Base-by-base conservation (phyloP, 2,113 vertebrate species). In the Corythornis madagascariensis region DNA sequence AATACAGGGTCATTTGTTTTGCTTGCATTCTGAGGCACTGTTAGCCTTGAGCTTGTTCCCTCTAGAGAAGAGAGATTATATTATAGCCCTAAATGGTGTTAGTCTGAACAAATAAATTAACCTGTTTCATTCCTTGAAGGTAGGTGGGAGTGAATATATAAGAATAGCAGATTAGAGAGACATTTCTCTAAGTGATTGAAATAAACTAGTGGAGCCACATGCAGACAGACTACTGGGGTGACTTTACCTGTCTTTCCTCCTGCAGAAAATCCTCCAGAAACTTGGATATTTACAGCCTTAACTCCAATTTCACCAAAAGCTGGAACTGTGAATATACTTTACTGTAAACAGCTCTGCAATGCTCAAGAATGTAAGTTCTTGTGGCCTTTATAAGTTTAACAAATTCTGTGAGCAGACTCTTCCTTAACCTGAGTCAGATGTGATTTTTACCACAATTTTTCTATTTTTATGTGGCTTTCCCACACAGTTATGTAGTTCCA, bases 51-150 rank as follows among this genome's bases (percentile, higher is more conserved):
- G 90, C 64, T 47, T 88, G 33, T 55, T 83, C 60, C 73, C 48
- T 88, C 43, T 81, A 25, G 33, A 83, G 38, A 83, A 76, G 33
- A 73, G 69, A 76, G 42, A 38, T 83, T 69, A 67, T 3, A 4
- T 80, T 89, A 53, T 42, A 87, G 18, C 18, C 45, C 53, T 83
- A 88, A 92, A 90, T 64, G 48, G 31, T 71, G 52, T 80, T 83
- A 91, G 47, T 67, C 52, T 88, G 86, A 77, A 86, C 65, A 88
- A 81, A 84, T 74, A 94, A 92, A 94, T 74, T 88, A 93, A 77
- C 52, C 8, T 24, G 28, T 20, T 65, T 90, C 22, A 22, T 61
- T 71, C 66, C 48, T 87, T 77, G 70, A 56, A 78, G 57, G 77
- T 72, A 60, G 20, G n/a, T 73, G 42, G 29, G 38, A 9, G 24